Conservation (phyloP, 2,888 invertebrate genomes). For the Athripsodes cinereus region DNA sequence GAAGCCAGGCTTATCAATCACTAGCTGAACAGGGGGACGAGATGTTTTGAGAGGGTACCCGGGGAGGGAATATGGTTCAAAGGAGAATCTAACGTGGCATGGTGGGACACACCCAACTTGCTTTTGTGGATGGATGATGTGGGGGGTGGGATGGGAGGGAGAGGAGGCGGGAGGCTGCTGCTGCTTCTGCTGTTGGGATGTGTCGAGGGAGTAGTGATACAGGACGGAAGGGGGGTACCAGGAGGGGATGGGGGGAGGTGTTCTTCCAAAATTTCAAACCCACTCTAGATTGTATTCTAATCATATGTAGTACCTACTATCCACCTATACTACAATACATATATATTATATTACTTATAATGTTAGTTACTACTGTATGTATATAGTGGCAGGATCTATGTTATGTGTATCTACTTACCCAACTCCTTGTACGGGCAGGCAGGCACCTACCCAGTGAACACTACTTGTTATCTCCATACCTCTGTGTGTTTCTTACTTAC, state of each 20-base stretch:
- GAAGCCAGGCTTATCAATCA: conserved; percentile 26
- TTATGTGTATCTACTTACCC: too few relatives aligned
- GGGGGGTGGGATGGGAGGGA: neutral
- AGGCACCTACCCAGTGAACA: too few relatives aligned
- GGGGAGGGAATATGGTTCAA: conserved; percentile 10
- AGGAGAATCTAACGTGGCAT: conserved; percentile 8
- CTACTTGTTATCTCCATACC: too few relatives aligned
- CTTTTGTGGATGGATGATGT: neutral
- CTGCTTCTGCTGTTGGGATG: too few relatives aligned
- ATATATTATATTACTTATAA: too few relatives aligned
- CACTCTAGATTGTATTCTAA: conserved; percentile 1
- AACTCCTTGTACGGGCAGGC: too few relatives aligned
- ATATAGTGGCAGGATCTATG: too few relatives aligned
- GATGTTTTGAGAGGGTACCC: conserved; percentile 1
- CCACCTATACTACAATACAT: too few relatives aligned
- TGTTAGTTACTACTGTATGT: too few relatives aligned
- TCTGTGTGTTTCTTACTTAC: too few relatives aligned
- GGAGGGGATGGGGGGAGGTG: neutral
- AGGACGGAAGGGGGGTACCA: neutral
- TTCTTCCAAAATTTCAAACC: conserved; percentile 1
- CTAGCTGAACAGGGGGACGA: conserved; percentile 16
- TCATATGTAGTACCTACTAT: neutral
- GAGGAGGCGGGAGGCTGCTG: neutral
- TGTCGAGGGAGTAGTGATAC: neutral
- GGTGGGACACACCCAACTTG: conserved; percentile 6